Conservation (phyloP, 2,888 invertebrate species). For the Therioaphis trifolii region DNA sequence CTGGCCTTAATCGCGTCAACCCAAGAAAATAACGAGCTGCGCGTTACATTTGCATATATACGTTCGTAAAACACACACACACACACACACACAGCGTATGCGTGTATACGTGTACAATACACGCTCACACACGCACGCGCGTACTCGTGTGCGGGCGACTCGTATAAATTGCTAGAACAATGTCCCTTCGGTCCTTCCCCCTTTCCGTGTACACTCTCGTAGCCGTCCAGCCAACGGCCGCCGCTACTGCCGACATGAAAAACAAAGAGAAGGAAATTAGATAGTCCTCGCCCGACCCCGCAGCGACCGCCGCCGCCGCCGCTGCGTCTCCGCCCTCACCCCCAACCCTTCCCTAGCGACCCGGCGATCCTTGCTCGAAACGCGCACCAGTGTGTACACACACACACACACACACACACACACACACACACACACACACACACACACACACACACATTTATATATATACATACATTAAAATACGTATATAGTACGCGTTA, state of each 20-base stretch:
- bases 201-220: constrained; percentile 20
- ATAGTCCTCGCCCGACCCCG: constrained; percentile 52
- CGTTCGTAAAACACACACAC: too few relatives aligned
- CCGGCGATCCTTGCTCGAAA: constrained; percentile 22
- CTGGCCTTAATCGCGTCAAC: constrained; percentile 61
- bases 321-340: background rate
- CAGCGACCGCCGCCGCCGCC: background rate
- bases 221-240: constrained; percentile 38
- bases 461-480: too few relatives aligned
- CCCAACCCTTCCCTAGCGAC: background rate
- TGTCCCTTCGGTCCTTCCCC: constrained; percentile 57
- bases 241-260: constrained; percentile 41
- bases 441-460: too few relatives aligned
- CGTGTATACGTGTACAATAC: background rate
- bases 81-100: background rate
- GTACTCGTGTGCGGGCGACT: constrained; percentile 19
- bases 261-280: constrained; percentile 63
- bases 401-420: too few relatives aligned
- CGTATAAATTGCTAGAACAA: constrained; percentile 61
- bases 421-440: too few relatives aligned
- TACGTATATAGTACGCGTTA: background rate
- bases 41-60: constrained; percentile 61
- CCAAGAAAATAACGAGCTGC: constrained; percentile 62
- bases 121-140: background rate
- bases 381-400: background rate